Percentiles rank a stretch among this genome's conserved stretches.
Conservation (phyloP, 2,888 invertebrate genomes). For the Mesorhabditis spiculigera region DNA sequence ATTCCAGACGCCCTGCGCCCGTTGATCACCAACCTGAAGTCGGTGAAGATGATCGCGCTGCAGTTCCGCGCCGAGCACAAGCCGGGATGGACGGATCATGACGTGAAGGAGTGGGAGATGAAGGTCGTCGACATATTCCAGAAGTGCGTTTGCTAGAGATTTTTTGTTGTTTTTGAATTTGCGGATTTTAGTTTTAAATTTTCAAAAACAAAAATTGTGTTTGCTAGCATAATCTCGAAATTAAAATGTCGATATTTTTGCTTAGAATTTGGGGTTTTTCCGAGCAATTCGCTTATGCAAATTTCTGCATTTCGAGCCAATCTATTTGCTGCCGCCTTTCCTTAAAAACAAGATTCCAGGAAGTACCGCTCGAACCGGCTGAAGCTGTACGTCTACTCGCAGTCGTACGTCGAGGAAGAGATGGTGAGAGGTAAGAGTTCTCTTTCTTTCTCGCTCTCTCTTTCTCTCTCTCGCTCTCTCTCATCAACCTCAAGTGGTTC, state of each 20-base stretch:
- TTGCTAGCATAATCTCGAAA: too few relatives aligned
- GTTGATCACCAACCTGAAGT: constrained; percentile 42
- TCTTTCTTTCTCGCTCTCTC: neutral
- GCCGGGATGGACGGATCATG: constrained; percentile 40
- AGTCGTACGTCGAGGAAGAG: constrained; percentile 37
- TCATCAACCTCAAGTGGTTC: too few relatives aligned
- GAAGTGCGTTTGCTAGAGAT: constrained; percentile 22
- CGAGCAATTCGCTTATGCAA: too few relatives aligned
- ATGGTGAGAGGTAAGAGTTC: constrained; percentile 29
- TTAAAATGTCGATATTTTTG: too few relatives aligned
- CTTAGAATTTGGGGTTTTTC: too few relatives aligned
- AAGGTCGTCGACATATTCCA: constrained; percentile 42
- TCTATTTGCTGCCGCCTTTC: too few relatives aligned
- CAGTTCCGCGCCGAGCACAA: constrained; percentile 48
- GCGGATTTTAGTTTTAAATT: too few relatives aligned
- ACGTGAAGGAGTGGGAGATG: constrained; percentile 52
- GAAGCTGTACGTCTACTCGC: constrained; percentile 24
- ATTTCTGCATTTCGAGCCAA: too few relatives aligned
- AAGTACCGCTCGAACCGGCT: neutral
- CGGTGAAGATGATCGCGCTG: constrained; percentile 46
- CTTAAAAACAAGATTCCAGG: neutral
- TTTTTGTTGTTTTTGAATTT: neutral
- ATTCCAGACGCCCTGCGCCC: neutral
- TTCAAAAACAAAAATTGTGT: too few relatives aligned
- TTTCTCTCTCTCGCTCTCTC: neutral